Percentiles rank a stretch among this genome's conserved stretches.
phyloP scores from a whole-genome alignment of 2,888 invertebrate species.

The Melinaea menophilus region DNA sequence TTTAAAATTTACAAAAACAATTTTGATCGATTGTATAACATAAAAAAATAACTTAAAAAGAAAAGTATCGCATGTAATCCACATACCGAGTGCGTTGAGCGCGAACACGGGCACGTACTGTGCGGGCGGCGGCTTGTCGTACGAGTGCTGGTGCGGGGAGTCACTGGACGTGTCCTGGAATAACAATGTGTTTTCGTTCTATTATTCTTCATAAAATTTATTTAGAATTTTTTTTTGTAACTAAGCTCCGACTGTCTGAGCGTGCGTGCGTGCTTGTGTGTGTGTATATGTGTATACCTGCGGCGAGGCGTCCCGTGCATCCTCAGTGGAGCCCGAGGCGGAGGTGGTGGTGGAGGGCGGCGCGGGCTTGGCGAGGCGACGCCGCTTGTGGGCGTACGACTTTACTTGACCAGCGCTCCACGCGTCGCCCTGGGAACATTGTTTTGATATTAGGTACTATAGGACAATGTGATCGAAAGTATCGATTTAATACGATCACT shows the following conservation, averaged over 20 bases:
- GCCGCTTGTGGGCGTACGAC: conserved; percentile 56
- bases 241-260: too few relatives aligned
- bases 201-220: neutral
- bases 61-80: too few relatives aligned
- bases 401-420: conserved; percentile 39
- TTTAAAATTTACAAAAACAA: too few relatives aligned
- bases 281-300: conserved; percentile 45
- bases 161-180: conserved; percentile 67
- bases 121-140: conserved; percentile 53
- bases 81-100: conserved; percentile 87
- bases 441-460: too few relatives aligned
- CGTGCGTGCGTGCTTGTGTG: neutral
- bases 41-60: conserved; percentile 7
- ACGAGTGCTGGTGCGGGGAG: conserved; percentile 59
- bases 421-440: conserved; percentile 3
- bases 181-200: neutral
- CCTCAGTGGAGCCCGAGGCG: conserved; percentile 58
- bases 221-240: neutral
- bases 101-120: conserved; percentile 91
- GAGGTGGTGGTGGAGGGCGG: conserved; percentile 46
- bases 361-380: conserved; percentile 48
- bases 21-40: neutral
- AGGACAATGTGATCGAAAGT: too few relatives aligned
- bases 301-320: conserved; percentile 59
- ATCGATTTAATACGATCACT: too few relatives aligned